A percentile compares a stretch with the other conserved stretches of the same genome.
These are phyloP conservation scores for Thunnus maccoyii DNA, from an alignment of 2,113 vertebrate species.

Conservation along the genomic window DNA sequence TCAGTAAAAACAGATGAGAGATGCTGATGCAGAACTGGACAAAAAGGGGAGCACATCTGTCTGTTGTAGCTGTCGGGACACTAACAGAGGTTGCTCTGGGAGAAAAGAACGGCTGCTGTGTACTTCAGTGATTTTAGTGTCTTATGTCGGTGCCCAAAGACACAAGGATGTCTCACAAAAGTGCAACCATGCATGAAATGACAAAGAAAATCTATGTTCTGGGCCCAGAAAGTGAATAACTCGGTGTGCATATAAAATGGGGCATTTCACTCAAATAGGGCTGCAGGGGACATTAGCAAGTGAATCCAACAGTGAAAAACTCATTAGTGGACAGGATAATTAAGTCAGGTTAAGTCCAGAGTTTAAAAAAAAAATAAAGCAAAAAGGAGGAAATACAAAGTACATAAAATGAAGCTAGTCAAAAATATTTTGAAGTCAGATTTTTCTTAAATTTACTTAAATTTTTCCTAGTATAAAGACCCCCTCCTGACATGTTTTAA, in stretches of 20 bases:
- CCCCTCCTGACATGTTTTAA: too few relatives aligned
- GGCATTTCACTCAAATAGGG: constrained; percentile 25
- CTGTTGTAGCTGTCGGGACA: constrained; percentile 37
- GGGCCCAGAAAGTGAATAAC: constrained; percentile 6
- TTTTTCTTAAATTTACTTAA: neutral
- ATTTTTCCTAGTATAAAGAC: neutral
- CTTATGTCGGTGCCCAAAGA: constrained; percentile 25
- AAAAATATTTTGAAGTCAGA: too few relatives aligned
- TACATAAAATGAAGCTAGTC: neutral
- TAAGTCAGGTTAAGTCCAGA: neutral
- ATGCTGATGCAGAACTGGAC: constrained; percentile 20
- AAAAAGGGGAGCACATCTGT: constrained; percentile 35
- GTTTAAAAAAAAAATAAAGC: neutral
- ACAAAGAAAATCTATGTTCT: constrained; percentile 40
- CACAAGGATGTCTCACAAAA: constrained; percentile 42
- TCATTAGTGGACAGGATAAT: constrained; percentile 39
- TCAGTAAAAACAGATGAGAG: constrained; percentile 20
- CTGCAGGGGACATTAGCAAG: constrained; percentile 29
- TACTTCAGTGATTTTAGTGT: constrained; percentile 37
- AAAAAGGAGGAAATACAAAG: neutral
- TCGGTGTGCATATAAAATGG: constrained; percentile 29
- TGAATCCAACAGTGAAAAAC: constrained; percentile 36
- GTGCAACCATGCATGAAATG: constrained; percentile 39
- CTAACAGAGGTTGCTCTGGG: constrained; percentile 28
- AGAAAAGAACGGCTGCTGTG: constrained; percentile 25